These are phyloP conservation scores for Norana najaformis DNA, from an alignment of 2,888 invertebrate genomes.

Conservation along the genomic window DNA sequence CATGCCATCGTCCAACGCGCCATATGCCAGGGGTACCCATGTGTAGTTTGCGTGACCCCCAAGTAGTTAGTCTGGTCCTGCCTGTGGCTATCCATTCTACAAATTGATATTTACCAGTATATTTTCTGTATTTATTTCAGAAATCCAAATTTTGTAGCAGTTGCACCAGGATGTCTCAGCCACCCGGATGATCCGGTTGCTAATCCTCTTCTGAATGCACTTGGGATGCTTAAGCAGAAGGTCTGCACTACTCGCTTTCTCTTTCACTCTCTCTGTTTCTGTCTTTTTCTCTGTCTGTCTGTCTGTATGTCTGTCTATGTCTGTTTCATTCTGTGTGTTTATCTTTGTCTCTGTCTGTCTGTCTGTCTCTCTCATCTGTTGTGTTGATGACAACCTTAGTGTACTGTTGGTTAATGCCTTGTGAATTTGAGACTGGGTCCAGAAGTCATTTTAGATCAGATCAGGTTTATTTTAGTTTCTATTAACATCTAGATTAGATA, in stretches of 20 bases:
- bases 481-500: too few species aligned
- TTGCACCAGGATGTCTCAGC: conserved; percentile 53
- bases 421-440: too few species aligned
- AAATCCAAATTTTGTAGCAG: conserved; percentile 29
- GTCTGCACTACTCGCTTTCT: conserved; percentile 40
- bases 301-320: too few species aligned
- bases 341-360: neutral
- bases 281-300: neutral
- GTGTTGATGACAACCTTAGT: too few species aligned
- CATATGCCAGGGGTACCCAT: too few species aligned
- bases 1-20: too few species aligned
- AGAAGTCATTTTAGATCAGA: too few species aligned
- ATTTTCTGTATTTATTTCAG: conserved; percentile 23
- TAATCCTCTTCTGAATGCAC: conserved; percentile 47
- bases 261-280: neutral
- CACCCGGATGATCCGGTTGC: conserved; percentile 46
- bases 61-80: too few species aligned
- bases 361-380: neutral
- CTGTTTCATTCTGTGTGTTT: neutral
- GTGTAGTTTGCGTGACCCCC: too few species aligned
- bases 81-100: neutral
- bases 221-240: conserved; percentile 53
- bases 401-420: too few species aligned
- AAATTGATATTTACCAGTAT: neutral
- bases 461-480: too few species aligned